These are phyloP conservation scores for Stomorhina lunata DNA, from an alignment of 2,888 invertebrate genomes.

Conservation along the genomic window DNA sequence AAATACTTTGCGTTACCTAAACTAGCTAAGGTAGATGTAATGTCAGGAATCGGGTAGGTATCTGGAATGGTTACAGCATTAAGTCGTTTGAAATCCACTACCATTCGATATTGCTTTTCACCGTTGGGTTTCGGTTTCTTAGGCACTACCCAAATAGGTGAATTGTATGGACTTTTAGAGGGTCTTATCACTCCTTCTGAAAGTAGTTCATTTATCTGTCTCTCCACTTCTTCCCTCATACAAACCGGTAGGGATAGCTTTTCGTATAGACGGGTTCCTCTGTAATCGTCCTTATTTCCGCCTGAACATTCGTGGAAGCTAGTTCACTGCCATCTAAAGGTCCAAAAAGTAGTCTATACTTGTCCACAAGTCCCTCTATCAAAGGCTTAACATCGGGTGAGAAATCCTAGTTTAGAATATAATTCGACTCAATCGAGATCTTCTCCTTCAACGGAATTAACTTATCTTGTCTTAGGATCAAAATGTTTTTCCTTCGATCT, in stretches of 20 bases:
- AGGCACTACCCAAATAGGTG: no score
- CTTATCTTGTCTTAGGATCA: not conserved
- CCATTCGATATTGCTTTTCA: no score
- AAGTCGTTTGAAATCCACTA: no score
- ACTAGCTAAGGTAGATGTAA: no score
- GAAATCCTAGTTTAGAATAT: not conserved
- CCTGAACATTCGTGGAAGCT: not conserved
- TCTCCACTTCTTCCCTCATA: slow-evolving; percentile 3
- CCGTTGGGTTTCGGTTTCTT: no score
- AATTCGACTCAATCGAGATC: not conserved
- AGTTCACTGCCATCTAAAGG: not conserved
- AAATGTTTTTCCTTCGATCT: slow-evolving; percentile 55
- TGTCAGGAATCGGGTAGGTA: no score
- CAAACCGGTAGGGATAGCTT: not conserved
- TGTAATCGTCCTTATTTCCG: not conserved
- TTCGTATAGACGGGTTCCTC: not conserved
- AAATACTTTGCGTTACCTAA: no score
- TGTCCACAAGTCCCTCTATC: not conserved
- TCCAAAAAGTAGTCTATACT: not conserved
- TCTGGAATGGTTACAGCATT: no score
- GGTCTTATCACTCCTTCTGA: slow-evolving; percentile 70
- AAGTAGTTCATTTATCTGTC: slow-evolving; percentile 42
- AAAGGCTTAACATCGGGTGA: not conserved
- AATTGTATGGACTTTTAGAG: slow-evolving; percentile 68
- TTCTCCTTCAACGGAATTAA: not conserved